phyloP scores from a whole-genome alignment of 2,113 vertebrate genomes.

The Theristicus caerulescens region DNA sequence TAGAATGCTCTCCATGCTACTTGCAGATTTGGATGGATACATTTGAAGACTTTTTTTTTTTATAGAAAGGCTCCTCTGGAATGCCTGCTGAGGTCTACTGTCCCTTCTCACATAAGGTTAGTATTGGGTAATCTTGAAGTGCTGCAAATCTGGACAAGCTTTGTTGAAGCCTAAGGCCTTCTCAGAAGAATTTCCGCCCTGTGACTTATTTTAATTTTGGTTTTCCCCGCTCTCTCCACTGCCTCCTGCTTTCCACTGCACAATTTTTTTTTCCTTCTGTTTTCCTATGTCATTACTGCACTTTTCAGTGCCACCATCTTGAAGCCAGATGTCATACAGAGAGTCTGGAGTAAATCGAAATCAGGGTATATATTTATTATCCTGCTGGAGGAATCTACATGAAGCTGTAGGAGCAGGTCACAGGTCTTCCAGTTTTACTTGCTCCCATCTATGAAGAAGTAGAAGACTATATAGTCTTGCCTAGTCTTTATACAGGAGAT shows the following conservation, averaged over 20 bases:
- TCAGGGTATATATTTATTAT: background rate
- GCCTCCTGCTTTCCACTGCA: conserved; percentile 31
- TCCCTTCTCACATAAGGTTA: background rate
- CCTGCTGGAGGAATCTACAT: background rate
- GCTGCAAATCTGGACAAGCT: conserved; percentile 54
- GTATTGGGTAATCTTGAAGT: conserved; percentile 42
- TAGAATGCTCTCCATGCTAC: background rate
- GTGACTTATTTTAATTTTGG: conserved; percentile 57
- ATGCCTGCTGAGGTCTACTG: conserved; percentile 19
- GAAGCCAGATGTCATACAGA: conserved; percentile 64
- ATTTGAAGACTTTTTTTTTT: background rate
- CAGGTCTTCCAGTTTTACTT: background rate
- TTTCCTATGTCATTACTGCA: conserved; percentile 25
- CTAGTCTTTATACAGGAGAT: background rate
- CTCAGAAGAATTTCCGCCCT: conserved; percentile 53
- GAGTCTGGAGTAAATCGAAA: background rate
- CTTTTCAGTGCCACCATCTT: conserved; percentile 63
- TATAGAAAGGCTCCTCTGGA: background rate
- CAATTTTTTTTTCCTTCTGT: background rate
- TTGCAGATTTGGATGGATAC: background rate
- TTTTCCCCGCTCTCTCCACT: conserved; percentile 30
- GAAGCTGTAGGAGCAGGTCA: background rate
- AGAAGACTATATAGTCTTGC: background rate
- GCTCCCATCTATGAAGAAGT: background rate
- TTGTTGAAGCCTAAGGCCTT: conserved; percentile 69